These are phyloP conservation scores for Tautogolabrus adspersus DNA, from an alignment of 2,113 vertebrate species.

Conservation along the genomic window DNA sequence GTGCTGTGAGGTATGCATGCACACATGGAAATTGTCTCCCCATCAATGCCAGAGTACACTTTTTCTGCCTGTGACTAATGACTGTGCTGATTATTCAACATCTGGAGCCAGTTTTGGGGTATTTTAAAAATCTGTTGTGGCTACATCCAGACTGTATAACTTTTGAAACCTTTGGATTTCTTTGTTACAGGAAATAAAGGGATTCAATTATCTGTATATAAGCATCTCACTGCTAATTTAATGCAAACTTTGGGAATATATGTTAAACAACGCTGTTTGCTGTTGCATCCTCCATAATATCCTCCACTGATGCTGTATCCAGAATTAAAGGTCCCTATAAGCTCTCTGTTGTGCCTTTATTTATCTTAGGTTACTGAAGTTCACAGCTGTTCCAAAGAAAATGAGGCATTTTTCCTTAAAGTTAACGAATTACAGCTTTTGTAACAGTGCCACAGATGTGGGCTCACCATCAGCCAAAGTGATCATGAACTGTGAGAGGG, in stretches of 20 bases:
- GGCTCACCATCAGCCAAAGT: conserved; percentile 49
- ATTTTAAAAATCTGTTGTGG: conserved; percentile 68
- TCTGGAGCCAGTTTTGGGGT: conserved; percentile 76
- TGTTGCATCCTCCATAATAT: background rate
- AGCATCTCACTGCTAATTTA: background rate
- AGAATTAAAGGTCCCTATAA: background rate
- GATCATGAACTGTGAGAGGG: conserved; percentile 44
- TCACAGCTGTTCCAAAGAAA: conserved; percentile 24
- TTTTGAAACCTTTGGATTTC: conserved; percentile 36
- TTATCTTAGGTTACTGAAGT: conserved; percentile 2
- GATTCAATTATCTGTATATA: conserved; percentile 11
- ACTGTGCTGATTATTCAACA: conserved; percentile 70
- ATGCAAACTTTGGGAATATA: background rate
- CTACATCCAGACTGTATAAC: conserved; percentile 55
- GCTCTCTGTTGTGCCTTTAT: background rate
- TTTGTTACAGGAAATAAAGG: conserved; percentile 26
- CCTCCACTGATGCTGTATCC: background rate
- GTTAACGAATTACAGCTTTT: conserved; percentile 52
- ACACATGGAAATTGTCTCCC: conserved; percentile 67
- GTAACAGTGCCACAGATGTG: conserved; percentile 39
- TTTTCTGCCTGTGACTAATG: conserved; percentile 65
- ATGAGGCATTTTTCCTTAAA: conserved; percentile 18
- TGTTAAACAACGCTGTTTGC: background rate
- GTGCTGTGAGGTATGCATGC: conserved; percentile 49
- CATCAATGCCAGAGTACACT: conserved; percentile 47